Conservation (phyloP, 1,140 invertebrate species). For the Hypothenemus hampei region DNA sequence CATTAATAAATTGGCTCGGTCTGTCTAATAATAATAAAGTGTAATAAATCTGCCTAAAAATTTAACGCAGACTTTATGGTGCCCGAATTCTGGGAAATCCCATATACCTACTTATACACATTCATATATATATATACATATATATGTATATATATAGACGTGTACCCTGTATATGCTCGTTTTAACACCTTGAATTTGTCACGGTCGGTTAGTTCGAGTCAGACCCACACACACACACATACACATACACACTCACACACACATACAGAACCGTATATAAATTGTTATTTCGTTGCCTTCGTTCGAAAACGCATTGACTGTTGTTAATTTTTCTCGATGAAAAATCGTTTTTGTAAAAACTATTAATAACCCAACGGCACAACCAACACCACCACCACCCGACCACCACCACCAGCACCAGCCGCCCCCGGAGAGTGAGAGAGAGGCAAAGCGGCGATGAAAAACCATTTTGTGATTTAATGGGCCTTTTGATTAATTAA, state of each 20-base stretch:
- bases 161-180: too few relatives aligned
- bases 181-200: conserved; percentile 30
- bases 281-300: conserved; percentile 22
- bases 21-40: too few relatives aligned
- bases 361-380: conserved; percentile 21
- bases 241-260: too few relatives aligned
- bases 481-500: conserved; percentile 30
- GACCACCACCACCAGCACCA: not conserved
- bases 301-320: conserved; percentile 19
- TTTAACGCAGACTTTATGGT: conserved; percentile 21
- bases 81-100: conserved; percentile 17
- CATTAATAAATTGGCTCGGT: too few relatives aligned
- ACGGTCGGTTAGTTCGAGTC: conserved; percentile 25
- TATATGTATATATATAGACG: too few relatives aligned
- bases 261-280: too few relatives aligned
- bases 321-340: conserved; percentile 30
- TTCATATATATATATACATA: too few relatives aligned
- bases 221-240: too few relatives aligned
- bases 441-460: conserved; percentile 22
- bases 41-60: conserved; percentile 9
- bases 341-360: conserved; percentile 29
- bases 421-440: not conserved
- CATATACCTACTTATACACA: too few relatives aligned
- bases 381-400: not conserved
- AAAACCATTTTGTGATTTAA: conserved; percentile 30